Base-by-base conservation (phyloP, 2,888 invertebrate species). In the Drosophila suboccidentalis region DNA sequence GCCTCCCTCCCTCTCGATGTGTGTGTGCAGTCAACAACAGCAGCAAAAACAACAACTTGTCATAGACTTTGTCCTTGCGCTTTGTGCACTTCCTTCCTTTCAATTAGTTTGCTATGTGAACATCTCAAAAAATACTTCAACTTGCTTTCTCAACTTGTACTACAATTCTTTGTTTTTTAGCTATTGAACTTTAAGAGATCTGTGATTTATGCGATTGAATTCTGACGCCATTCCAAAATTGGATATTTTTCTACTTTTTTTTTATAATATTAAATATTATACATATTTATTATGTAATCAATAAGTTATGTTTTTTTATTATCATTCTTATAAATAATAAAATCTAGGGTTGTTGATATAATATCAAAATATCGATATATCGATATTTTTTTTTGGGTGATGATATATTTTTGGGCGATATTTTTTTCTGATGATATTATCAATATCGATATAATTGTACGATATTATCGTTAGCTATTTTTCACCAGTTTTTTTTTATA, bases 41-140 rank as follows among this genome's bases (percentile, higher is more conserved):
- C 41, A 53, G 46, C 57, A 68, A 44, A 39, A 34, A 53, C 54
- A 57, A 69, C 44, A 78, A 76, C 82, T 78, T 83, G 78, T 69
- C 83, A 73, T 80, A 69, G 85, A 82, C 87, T 82, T 86, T 78
- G 75, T 86, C 87, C 79, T 75, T 78, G 75, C 58, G 66, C 50
- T 74, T 55, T 62, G 55, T 68, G 61, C 66, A 62, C 72, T 78
- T 86, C 73, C 72, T 55, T 67, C 76, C 22, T 47, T 85, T 89
- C 87, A 87, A 87, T 85, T 89, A 87, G 89, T 81, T 80, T 74
- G 63, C 54, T 47, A 54, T 65, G 50, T 55, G 66, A 72, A 65
- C 79, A 79, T 71, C 68, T 73, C 69, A 69, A 70, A 49, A 39
- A 72, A 67, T 72, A 51, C 58, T 73, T 85, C 46, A 66, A 58